phyloP scores from a whole-genome alignment of 2,888 invertebrate genomes.

The Hyles lineata region DNA sequence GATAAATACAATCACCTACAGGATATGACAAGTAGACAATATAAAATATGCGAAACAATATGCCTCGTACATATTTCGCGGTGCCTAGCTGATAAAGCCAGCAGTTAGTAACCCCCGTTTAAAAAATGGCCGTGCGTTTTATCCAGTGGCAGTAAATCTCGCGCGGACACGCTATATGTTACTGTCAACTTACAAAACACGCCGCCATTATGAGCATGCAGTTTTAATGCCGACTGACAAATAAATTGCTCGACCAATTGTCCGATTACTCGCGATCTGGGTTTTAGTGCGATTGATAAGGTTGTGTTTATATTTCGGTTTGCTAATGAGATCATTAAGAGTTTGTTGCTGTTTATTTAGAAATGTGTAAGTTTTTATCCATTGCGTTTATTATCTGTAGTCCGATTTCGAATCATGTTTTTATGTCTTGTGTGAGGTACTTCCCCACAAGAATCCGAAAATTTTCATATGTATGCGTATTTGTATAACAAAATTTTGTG shows the following conservation, averaged over 20 bases:
- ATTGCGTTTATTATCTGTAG: no score
- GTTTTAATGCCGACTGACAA: conserved; percentile 11
- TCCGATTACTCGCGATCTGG: not conserved
- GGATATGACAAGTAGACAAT: conserved; percentile 16
- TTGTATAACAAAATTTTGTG: no score
- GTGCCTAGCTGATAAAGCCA: conserved; percentile 26
- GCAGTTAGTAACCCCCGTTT: conserved; percentile 45
- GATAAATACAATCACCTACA: no score
- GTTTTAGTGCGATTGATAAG: not conserved
- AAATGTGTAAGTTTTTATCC: no score
- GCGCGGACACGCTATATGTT: conserved; percentile 63
- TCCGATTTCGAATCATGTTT: no score
- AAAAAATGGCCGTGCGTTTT: conserved; percentile 58
- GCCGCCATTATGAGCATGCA: conserved; percentile 15
- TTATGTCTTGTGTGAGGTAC: no score
- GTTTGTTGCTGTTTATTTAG: no score
- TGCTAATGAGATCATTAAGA: no score
- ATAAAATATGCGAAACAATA: conserved; percentile 22
- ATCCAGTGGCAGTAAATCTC: conserved; percentile 63
- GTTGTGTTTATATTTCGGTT: no score
- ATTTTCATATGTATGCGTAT: no score
- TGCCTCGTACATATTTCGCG: conserved; percentile 24
- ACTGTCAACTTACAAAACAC: conserved; percentile 53
- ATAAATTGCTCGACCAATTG: conserved; percentile 8
- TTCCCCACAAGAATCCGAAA: no score